Evolutionary conservation across 2,113 vertebrate species (phyloP).

Genomic region (Thunnus thynnus): DNA sequence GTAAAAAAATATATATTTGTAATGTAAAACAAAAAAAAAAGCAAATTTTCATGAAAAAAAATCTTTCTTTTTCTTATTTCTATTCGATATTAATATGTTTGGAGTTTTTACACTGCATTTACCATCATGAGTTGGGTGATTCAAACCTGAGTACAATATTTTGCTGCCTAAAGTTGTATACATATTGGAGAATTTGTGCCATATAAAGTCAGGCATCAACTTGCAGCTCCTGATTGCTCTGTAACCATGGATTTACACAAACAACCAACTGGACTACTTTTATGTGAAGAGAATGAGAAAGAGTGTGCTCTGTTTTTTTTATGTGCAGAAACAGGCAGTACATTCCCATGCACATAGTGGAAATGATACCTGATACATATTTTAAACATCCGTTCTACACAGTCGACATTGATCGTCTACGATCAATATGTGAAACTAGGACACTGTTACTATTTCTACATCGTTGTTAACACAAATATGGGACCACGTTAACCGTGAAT

Average conservation of each 20-base stretch:
- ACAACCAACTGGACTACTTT: no score
- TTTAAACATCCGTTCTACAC: slow-evolving; percentile 36
- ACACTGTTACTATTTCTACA: slow-evolving; percentile 39
- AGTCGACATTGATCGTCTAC: slow-evolving; percentile 30
- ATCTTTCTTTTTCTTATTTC: no score
- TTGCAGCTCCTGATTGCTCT: neutral
- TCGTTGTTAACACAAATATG: slow-evolving; percentile 44
- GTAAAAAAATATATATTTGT: no score
- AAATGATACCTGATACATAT: slow-evolving; percentile 43
- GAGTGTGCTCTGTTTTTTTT: neutral
- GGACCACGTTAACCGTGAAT: slow-evolving; percentile 39
- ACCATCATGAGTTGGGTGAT: no score
- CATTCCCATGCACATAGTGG: neutral
- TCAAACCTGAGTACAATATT: no score
- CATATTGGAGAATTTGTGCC: neutral
- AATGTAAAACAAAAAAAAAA: no score
- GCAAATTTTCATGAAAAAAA: no score
- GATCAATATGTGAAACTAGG: slow-evolving; percentile 49
- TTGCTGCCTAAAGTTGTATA: no score
- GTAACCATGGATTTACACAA: neutral
- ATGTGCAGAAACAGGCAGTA: neutral
- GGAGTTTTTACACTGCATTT: no score
- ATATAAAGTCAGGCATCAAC: no score
- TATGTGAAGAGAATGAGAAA: no score
- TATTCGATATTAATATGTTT: no score